Percentiles rank a stretch among this genome's conserved stretches.
phyloP scores from a whole-genome alignment of 2,888 invertebrate genomes.

The Parapristionchus giblindavisi region DNA sequence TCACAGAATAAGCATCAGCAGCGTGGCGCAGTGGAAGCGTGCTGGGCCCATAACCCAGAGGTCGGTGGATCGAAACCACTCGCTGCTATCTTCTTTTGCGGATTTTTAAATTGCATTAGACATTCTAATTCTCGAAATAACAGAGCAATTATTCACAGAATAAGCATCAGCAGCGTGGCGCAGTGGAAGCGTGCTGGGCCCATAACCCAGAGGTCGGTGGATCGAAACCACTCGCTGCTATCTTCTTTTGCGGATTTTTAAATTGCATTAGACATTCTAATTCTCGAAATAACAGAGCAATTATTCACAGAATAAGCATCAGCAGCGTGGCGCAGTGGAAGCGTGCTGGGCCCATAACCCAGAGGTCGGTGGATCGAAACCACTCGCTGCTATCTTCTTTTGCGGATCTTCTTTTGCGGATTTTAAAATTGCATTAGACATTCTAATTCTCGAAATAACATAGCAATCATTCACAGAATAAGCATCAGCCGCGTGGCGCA shows the following conservation, averaged over 20 bases:
- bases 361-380: slow-evolving; percentile 81
- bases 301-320: too few species aligned
- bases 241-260: slow-evolving; percentile 26
- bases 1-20: too few species aligned
- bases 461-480: too few species aligned
- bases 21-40: slow-evolving; percentile 85
- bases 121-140: too few species aligned
- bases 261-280: too few species aligned
- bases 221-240: slow-evolving; percentile 67
- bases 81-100: slow-evolving; percentile 42
- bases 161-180: slow-evolving; percentile 83
- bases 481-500: slow-evolving; percentile 84
- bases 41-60: slow-evolving; percentile 89
- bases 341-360: slow-evolving; percentile 88
- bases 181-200: slow-evolving; percentile 85
- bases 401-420: too few species aligned
- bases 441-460: too few species aligned
- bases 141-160: too few species aligned
- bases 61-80: slow-evolving; percentile 77
- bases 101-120: too few species aligned
- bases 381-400: slow-evolving; percentile 51
- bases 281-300: too few species aligned
- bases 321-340: slow-evolving; percentile 85
- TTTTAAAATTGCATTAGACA: too few species aligned
- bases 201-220: slow-evolving; percentile 89